These are phyloP conservation scores for Drosophila trapezifrons DNA, from an alignment of 1,140 invertebrate species.

Conservation along the genomic window DNA sequence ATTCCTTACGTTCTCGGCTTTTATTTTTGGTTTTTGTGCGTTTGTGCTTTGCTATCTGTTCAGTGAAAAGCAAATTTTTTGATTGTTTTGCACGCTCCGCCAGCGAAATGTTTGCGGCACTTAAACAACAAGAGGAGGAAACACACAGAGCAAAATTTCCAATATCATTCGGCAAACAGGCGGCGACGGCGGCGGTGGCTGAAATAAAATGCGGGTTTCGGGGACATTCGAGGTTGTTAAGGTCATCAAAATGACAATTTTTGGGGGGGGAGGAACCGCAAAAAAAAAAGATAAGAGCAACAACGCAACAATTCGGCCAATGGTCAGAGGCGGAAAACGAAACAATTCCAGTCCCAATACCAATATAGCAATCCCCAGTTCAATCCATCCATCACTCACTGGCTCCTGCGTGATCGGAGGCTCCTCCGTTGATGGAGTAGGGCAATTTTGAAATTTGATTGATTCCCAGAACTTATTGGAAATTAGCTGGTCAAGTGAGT, in stretches of 20 bases:
- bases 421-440: conserved; percentile 25
- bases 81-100: conserved; percentile 41
- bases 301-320: conserved; percentile 11
- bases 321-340: conserved; percentile 32
- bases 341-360: conserved; percentile 16
- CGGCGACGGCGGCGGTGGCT: not conserved
- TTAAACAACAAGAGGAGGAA: conserved; percentile 46
- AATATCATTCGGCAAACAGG: conserved; percentile 57
- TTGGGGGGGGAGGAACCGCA: not conserved
- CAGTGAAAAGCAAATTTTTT: conserved; percentile 56
- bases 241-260: conserved; percentile 53
- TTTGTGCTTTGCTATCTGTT: conserved; percentile 31
- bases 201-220: conserved; percentile 29
- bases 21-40: conserved; percentile 12
- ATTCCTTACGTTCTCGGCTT: conserved; percentile 2
- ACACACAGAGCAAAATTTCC: conserved; percentile 43
- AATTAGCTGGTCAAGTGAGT: conserved; percentile 38
- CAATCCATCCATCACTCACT: conserved; percentile 31
- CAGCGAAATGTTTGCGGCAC: conserved; percentile 56
- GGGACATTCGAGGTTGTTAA: conserved; percentile 36
- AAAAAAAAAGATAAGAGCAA: conserved; percentile 23
- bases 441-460: conserved; percentile 38
- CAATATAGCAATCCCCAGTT: conserved; percentile 5
- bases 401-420: conserved; percentile 10
- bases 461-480: conserved; percentile 39